phyloP scores from a whole-genome alignment of 2,888 invertebrate species.

The Dryocosmus kuriphilus region DNA sequence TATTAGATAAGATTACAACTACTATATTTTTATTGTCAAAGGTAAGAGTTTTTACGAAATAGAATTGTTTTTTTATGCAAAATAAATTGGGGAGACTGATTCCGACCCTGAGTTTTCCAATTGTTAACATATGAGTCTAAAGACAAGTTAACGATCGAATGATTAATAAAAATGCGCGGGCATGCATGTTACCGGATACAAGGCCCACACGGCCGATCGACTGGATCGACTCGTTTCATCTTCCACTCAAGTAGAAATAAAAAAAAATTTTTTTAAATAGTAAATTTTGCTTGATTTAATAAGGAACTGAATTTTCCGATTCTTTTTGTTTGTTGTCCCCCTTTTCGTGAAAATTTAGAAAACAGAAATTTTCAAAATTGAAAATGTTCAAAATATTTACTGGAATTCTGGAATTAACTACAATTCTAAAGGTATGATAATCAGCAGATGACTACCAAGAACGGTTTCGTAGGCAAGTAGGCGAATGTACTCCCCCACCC shows the following conservation, averaged over 20 bases:
- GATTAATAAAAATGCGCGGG: constrained; percentile 76
- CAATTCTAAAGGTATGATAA: too few relatives aligned
- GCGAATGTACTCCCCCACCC: too few relatives aligned
- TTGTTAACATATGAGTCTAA: constrained; percentile 55
- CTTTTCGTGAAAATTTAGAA: too few relatives aligned
- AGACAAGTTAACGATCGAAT: constrained; percentile 69
- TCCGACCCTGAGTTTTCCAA: constrained; percentile 43
- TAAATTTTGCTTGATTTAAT: neutral
- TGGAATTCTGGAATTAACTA: too few relatives aligned
- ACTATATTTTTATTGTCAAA: neutral
- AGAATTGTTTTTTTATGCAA: neutral
- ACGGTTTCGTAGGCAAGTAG: too few relatives aligned
- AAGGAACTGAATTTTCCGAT: constrained; percentile 14
- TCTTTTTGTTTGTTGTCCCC: too few relatives aligned
- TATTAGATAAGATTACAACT: too few relatives aligned
- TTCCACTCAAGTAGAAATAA: constrained; percentile 45
- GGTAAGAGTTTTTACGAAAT: too few relatives aligned
- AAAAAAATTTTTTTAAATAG: too few relatives aligned
- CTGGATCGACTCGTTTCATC: constrained; percentile 51
- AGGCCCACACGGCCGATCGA: constrained; percentile 66
- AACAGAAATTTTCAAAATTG: too few relatives aligned
- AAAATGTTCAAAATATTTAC: too few relatives aligned
- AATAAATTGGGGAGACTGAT: neutral
- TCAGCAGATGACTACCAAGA: too few relatives aligned
- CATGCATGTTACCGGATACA: constrained; percentile 76